Conservation (phyloP, 2,113 vertebrate species). For the Ciconia boyciana region DNA sequence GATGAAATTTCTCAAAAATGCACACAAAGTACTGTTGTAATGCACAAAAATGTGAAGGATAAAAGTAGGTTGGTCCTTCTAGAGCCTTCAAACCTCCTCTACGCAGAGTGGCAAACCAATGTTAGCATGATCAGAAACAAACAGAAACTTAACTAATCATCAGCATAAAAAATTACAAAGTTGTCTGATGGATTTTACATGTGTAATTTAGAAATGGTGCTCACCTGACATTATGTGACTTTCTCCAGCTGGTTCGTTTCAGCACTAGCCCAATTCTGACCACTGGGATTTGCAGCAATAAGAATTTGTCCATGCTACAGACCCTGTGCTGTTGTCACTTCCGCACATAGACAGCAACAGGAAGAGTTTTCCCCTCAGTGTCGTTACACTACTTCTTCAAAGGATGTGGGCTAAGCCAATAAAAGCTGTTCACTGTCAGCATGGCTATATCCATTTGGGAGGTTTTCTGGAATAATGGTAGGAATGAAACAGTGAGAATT, state of each 20-base stretch:
- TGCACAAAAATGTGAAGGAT: constrained; percentile 40
- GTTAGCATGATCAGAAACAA: background rate
- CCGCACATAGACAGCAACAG: background rate
- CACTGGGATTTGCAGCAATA: background rate
- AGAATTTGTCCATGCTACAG: background rate
- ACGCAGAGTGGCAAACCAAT: background rate
- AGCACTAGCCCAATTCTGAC: background rate
- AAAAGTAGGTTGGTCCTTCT: constrained; percentile 48
- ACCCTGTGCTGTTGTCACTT: background rate
- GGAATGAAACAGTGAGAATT: background rate
- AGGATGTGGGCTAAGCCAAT: background rate
- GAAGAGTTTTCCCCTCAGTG: background rate
- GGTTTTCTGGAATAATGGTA: background rate
- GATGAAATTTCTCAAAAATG: constrained; percentile 53
- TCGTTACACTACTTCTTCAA: background rate
- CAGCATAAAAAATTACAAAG: background rate
- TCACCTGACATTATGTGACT: background rate
- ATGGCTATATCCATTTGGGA: background rate
- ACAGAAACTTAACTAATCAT: background rate
- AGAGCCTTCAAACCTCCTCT: constrained; percentile 11
- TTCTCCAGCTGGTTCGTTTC: background rate
- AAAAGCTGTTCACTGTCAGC: background rate
- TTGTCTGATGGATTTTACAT: background rate
- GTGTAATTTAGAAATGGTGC: background rate
- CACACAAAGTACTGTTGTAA: constrained; percentile 29